These are phyloP conservation scores for Psophia crepitans DNA, from an alignment of 2,113 vertebrate genomes.

Conservation along the genomic window DNA sequence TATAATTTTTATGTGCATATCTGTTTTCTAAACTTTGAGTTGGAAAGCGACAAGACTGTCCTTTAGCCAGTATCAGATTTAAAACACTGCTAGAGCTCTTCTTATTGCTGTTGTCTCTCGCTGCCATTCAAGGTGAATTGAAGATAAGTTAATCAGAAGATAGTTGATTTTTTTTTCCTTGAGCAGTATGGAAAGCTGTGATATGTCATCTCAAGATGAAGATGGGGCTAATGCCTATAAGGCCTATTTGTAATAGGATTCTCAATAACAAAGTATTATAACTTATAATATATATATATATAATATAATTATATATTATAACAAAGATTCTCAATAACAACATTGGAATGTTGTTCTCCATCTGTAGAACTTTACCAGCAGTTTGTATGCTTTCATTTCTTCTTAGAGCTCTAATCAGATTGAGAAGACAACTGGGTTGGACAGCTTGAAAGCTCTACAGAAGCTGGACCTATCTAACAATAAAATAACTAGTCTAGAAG, in stretches of 20 bases:
- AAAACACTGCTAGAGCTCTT: background rate
- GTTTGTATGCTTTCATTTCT: background rate
- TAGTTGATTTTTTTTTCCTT: background rate
- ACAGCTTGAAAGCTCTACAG: conserved; percentile 75
- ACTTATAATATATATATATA: too few species aligned
- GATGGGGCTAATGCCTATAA: background rate
- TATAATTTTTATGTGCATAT: background rate
- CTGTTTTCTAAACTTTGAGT: background rate
- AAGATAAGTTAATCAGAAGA: background rate
- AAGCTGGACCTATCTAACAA: conserved; percentile 86
- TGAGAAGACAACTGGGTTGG: conserved; percentile 78
- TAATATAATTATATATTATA: too few species aligned
- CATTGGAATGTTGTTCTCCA: background rate
- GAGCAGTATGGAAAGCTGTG: background rate
- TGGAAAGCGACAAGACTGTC: background rate
- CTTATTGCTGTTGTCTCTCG: background rate
- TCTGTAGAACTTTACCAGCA: background rate
- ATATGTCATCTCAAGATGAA: background rate
- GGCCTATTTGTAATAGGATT: background rate
- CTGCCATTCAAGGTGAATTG: background rate
- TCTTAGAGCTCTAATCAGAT: conserved; percentile 86
- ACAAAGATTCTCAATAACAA: too few species aligned
- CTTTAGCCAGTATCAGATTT: background rate
- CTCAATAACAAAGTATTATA: too few species aligned
- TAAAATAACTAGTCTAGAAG: conserved; percentile 80